Evolutionary conservation across 2,113 vertebrate species (phyloP), one percentile per base, ranked within the genome.

Genomic region (Prionailurus viverrinus): DNA sequence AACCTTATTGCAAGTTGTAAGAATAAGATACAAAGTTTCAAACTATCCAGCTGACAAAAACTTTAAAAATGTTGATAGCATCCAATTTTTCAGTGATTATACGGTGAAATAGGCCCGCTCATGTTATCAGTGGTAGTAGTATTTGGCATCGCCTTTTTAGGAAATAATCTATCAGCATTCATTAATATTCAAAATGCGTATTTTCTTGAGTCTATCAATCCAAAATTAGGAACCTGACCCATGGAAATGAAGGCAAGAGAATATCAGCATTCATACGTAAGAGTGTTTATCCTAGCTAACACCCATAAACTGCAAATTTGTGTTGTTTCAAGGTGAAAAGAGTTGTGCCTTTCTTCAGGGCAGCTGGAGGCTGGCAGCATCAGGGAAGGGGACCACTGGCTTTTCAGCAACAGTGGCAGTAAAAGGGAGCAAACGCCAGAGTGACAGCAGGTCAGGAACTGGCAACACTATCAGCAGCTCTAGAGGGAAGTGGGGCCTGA

Each of bases 81-180:
- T 68, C 11, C 10, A 74, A 25, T 79, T 61, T 74, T 87, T 74
- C 36, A 66, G 73, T 63, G 27, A 61, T 29, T 92, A 18, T 65
- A 33, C 7, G 23, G 41, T 66, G 29, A 94, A 92, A 68, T 31
- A 25, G 27, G 18, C 27, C 41, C 48, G 51, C 31, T 29, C 1
- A 23, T 66, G 61, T 86, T 41, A 45, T 2, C 74, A 7, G 10
- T 95, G 29, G 29, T 74, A 9, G 39, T 39, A 73, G 8, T 41
- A 95, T 92, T 61, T 96, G 85, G 48, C 41, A 66, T 69, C 51
- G 65, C 10, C 45, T 89, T 89, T 94, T 89, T 13, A 61, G 27
- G 81, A 89, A 80, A 63, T 69, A 90, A 87, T 48, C 41, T 69
- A 19, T 63, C 21, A 71, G 8, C 9, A 63, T 69, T 66, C 4